Percentiles rank a stretch among this genome's conserved stretches.
phyloP scores from a whole-genome alignment of 2,888 invertebrate genomes.

The Plebejus anna region DNA sequence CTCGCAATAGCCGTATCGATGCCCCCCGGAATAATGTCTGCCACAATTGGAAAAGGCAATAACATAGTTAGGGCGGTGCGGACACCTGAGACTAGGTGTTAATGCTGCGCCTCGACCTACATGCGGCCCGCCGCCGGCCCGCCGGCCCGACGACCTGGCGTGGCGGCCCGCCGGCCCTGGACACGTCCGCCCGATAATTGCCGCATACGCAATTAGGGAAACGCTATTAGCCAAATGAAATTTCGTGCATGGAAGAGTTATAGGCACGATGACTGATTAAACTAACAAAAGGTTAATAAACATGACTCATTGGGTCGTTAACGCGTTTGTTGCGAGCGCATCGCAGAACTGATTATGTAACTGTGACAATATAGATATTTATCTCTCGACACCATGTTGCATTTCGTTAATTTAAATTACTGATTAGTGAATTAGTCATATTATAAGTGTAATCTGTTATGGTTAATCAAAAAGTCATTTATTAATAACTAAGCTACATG shows the following conservation, averaged over 20 bases:
- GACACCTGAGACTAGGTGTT: constrained; percentile 54
- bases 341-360: constrained; percentile 36
- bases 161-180: constrained; percentile 39
- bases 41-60: constrained; percentile 33
- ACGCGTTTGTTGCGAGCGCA: constrained; percentile 42
- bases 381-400: not conserved
- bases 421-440: not conserved
- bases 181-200: constrained; percentile 61
- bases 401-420: not conserved
- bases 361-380: constrained; percentile 9
- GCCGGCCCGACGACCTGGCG: constrained; percentile 45
- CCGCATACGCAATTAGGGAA: constrained; percentile 61
- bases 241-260: constrained; percentile 48
- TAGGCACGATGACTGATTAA: constrained; percentile 58
- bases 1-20: constrained; percentile 27
- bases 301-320: constrained; percentile 54
- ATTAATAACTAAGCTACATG: too few species aligned
- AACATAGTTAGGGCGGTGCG: constrained; percentile 36
- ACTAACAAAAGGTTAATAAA: constrained; percentile 61
- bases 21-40: constrained; percentile 30
- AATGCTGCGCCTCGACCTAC: constrained; percentile 52
- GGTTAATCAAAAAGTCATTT: not conserved
- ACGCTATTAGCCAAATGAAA: constrained; percentile 57
- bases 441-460: not conserved
- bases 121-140: constrained; percentile 50